phyloP scores from a whole-genome alignment of 2,888 invertebrate species.

The Miltochrista miniata region DNA sequence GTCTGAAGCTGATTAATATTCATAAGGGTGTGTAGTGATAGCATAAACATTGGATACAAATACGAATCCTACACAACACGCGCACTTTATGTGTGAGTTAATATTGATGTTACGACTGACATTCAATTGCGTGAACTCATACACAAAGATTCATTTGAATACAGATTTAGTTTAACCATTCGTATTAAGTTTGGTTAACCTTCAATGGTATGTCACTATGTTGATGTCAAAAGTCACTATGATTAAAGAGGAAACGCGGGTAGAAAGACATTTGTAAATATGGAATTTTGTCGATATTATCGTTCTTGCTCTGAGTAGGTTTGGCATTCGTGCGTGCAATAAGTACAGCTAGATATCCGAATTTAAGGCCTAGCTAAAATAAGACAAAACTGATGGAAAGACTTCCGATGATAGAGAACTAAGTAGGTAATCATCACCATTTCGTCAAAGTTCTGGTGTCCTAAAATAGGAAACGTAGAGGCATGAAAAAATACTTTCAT shows the following conservation, averaged over 20 bases:
- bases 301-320: background rate
- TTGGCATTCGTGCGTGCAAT: no score
- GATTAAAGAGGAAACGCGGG: no score
- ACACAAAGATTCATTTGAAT: conserved; percentile 4
- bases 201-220: background rate
- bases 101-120: conserved; percentile 3
- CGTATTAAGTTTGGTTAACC: background rate
- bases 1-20: background rate
- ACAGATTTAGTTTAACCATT: background rate
- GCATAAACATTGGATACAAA: conserved; percentile 1
- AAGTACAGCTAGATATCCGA: no score
- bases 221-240: no score
- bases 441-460: no score
- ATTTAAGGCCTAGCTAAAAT: no score
- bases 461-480: no score
- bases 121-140: background rate
- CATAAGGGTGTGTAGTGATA: background rate
- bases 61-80: background rate
- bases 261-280: background rate
- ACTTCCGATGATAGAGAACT: no score
- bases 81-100: background rate
- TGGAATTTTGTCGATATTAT: background rate
- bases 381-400: no score
- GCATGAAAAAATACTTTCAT: no score
- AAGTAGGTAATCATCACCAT: no score